Conservation (phyloP, 2,113 vertebrate species). For the Xenus cinereus region DNA sequence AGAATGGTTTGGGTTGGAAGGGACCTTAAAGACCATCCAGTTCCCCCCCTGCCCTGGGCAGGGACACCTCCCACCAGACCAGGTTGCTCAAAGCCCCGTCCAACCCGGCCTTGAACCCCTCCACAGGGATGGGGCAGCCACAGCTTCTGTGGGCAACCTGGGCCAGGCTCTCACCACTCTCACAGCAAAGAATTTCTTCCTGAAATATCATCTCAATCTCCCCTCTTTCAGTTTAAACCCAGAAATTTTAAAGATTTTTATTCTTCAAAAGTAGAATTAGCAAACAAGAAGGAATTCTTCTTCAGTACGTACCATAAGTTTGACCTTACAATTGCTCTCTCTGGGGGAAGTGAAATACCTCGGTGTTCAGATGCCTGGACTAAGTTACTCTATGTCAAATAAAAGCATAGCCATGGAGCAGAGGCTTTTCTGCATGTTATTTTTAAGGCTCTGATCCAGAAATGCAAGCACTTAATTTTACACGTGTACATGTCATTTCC, state of each 20-base stretch:
- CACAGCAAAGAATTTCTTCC: not conserved
- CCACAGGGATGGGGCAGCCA: not conserved
- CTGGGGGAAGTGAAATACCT: not conserved
- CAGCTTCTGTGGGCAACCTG: not conserved
- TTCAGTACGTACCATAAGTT: not conserved
- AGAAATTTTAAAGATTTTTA: not conserved
- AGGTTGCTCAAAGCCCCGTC: too few relatives aligned
- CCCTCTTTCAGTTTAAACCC: not conserved
- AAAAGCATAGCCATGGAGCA: not conserved
- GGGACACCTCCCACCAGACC: not conserved
- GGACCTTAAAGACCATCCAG: not conserved
- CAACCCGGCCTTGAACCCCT: not conserved
- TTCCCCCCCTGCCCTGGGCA: not conserved
- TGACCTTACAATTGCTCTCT: not conserved
- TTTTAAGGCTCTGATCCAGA: not conserved
- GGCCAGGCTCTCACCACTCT: not conserved
- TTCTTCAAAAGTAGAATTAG: not conserved
- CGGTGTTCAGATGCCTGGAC: not conserved
- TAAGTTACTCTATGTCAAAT: not conserved
- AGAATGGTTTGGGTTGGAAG: not conserved
- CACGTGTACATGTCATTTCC: not conserved
- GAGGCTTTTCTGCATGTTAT: not conserved
- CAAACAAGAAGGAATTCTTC: not conserved
- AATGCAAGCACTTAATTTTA: not conserved
- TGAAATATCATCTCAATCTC: not conserved